Conservation (phyloP, 2,888 invertebrate genomes). For the Argyresthia goedartella region DNA sequence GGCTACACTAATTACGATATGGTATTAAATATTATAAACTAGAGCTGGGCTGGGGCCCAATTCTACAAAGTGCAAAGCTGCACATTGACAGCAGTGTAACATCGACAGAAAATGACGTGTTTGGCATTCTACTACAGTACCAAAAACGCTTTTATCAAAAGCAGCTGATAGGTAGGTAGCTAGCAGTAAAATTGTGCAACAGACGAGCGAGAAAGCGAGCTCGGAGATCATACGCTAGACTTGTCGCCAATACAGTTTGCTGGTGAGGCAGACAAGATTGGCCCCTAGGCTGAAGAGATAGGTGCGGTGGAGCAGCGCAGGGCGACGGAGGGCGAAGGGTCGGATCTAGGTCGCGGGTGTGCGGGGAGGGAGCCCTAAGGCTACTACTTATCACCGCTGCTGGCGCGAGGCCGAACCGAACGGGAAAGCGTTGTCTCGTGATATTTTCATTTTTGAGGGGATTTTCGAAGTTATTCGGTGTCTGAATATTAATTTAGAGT, state of each 20-base stretch:
- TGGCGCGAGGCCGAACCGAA: slow-evolving; percentile 16
- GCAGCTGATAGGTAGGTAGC: slow-evolving; percentile 1
- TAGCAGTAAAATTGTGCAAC: slow-evolving; percentile 5
- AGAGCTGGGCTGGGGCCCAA: too few relatives aligned
- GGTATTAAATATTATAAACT: too few relatives aligned
- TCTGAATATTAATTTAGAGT: too few relatives aligned
- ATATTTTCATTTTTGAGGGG: neutral
- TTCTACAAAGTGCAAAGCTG: too few relatives aligned
- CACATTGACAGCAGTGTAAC: neutral
- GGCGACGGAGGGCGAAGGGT: slow-evolving; percentile 29
- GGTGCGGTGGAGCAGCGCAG: slow-evolving; percentile 9
- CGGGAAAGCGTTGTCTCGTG: slow-evolving; percentile 38
- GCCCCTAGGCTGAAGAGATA: neutral
- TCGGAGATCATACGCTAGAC: slow-evolving; percentile 1
- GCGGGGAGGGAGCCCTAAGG: slow-evolving; percentile 55
- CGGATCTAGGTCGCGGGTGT: slow-evolving; percentile 40
- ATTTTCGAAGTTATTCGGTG: neutral
- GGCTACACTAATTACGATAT: too few relatives aligned
- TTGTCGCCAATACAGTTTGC: neutral
- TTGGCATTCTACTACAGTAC: neutral
- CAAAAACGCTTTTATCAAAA: neutral
- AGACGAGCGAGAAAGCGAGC: slow-evolving; percentile 5
- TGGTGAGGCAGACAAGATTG: neutral
- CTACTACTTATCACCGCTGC: slow-evolving; percentile 62
- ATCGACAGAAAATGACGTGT: too few relatives aligned